Base-by-base conservation (phyloP, 1,140 invertebrate genomes). In the Drosophila subobscura region DNA sequence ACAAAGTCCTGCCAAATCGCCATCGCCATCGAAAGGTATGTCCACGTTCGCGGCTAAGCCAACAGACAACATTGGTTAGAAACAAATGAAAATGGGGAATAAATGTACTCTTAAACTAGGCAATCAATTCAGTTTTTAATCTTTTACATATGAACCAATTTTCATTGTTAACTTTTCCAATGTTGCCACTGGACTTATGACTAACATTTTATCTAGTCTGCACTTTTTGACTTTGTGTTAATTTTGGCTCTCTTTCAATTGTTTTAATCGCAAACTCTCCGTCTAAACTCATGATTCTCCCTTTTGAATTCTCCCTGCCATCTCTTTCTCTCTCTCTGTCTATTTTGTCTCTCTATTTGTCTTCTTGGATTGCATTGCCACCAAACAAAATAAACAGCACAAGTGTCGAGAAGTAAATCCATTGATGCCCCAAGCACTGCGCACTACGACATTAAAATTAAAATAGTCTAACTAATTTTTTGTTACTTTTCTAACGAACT, bases 391-490 rank as follows among this genome's bases (percentile, higher is more conserved):
- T 6, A 51, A 56, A 63, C 42, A 61, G 57, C 51, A 45, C 46
- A 56, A 52, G 53, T 73, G 20, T 53, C 58, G 44, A 77, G 72
- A 77, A 79, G 72, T 73, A 84, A 77, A 67, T 83, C 76, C 68
- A 83, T 81, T 60, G 80, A 86, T 56, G 79, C 72, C 50, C 79
- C 81, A 61, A 74, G 53, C 65, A 77, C 73, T 44, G 55, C 79
- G 67, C 79, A 80, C 71, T 85, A 91, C 72, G 90, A 91, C 58
- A 88, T 91, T 77, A 91, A 91, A 91, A 91, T 91, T 68, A 91
- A 91, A 91, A 91, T 91, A 64, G 86, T 91, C 46, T 84, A 89
- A 85, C n/a, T 25, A 45, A 47, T 49, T 54, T 66, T 20, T 51
- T 72, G 50, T 37, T 64, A 57, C 37, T 37, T 61, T 56, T 41